Base-by-base conservation (phyloP, 2,888 invertebrate species). In the Lobophora halterata region DNA sequence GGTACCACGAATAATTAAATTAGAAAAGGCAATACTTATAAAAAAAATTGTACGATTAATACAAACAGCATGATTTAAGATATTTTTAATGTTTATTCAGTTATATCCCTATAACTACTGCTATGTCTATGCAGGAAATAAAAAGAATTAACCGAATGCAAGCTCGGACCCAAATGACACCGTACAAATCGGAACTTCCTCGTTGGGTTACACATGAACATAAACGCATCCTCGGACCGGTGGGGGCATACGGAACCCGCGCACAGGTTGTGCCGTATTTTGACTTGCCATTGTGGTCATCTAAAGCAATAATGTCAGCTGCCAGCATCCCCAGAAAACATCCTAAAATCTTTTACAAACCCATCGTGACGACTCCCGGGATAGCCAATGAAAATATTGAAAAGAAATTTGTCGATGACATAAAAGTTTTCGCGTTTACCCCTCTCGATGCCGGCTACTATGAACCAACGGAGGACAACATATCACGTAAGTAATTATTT, bases 381-480 rank as follows among this genome's bases (percentile, higher is more conserved):
- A n/a, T n/a, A 5, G 13, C 8, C 25, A 4, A 6, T 16, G 12
- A 19, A 9, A 5, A n/a, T n/a, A n/a, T n/a, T n/a, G 7, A 24
- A 23, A 43, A 55, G 0, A n/a, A n/a, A n/a, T n/a, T n/a, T n/a
- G 32, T 45, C 9, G 46, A 40, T 10, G 52, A 55, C 8, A 62
- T 55, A 3, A 25, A 38, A 2, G 5, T 7, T 1, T 77, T 78
- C 35, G 78, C 78, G 0, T 50, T 73, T 3, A 74, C 77, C 5
- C 78, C 78, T 4, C 45, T 57, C 3, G 75, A 78, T 18, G 58
- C 61, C 23, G 76, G 65, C 14, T 78, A 64, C 39, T 78, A 58
- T 23, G 65, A 70, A 7, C 31, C 50, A 0, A 47, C 34, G 2
- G 58, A 52, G 7, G 13, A 31, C 4, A 33, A 40, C 2, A 14